Conservation (phyloP, 2,113 vertebrate genomes). For the Labrus mixtus region DNA sequence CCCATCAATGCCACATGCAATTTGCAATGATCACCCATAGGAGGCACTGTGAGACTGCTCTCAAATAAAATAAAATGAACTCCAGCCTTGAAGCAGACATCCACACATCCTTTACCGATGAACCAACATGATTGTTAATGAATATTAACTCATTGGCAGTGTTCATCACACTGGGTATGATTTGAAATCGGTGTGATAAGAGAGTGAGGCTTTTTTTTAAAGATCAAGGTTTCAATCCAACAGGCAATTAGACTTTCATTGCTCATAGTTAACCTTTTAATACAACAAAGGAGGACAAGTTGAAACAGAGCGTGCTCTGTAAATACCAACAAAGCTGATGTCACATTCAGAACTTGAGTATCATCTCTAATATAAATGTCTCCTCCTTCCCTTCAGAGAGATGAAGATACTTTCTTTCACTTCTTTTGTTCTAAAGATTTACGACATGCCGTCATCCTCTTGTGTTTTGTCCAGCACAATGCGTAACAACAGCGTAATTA, state of each 20-base stretch:
- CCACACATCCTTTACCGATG: constrained; percentile 13
- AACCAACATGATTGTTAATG: constrained; percentile 6
- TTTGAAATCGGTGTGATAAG: too few species aligned
- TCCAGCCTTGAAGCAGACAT: constrained; percentile 1
- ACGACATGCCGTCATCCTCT: constrained; percentile 59
- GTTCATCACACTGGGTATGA: not conserved
- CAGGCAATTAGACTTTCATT: constrained; percentile 18
- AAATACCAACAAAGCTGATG: constrained; percentile 24
- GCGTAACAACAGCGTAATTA: constrained; percentile 52
- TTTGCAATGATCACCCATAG: constrained; percentile 56
- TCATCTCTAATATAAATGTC: constrained; percentile 1
- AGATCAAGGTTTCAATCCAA: too few species aligned
- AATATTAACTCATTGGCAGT: constrained; percentile 6
- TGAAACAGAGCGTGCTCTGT: not conserved
- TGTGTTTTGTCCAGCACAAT: constrained; percentile 43
- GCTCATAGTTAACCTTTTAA: constrained; percentile 8
- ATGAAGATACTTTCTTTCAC: constrained; percentile 27
- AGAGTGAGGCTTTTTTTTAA: not conserved
- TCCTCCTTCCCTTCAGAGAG: constrained; percentile 40
- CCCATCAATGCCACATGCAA: not conserved
- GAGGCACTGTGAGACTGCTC: constrained; percentile 68
- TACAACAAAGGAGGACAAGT: not conserved
- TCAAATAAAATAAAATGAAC: constrained; percentile 5
- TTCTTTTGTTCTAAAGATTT: constrained; percentile 56
- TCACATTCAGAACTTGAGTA: constrained; percentile 20